Evolutionary conservation across 2,113 vertebrate genomes (phyloP), one percentile per base, ranked within the genome.

Genomic region (Phalacrocorax aristotelis): DNA sequence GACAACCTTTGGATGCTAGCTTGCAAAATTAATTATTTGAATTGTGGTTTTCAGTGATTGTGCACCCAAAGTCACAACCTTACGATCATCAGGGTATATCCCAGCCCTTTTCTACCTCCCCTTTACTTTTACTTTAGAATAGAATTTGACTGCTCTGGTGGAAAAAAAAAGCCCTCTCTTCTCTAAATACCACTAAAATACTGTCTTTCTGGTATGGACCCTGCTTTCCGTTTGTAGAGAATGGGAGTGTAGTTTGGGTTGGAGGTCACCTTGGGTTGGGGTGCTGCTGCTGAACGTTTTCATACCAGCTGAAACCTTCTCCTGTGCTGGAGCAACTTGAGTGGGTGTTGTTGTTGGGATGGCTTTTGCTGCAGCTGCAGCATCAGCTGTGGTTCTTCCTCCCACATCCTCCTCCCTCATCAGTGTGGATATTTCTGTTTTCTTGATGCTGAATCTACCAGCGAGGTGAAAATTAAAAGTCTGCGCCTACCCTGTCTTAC

Each of bases 41-140:
- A 8, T n/a, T 68, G 6, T 0, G 10, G 40, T 72, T 85, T 40
- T 17, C 7, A 23, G 11, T 38, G 26, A 21, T 49, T 1, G 0
- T 27, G 49, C 23, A 54, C 16, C 20, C 15, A 6, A 42, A 61
- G 14, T 80, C 62, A 66, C 21, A 34, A 46, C 27, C 5, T 72
- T 76, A 20, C 19, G 22, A n/a, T 74, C 65, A 22, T 57, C 40
- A 62, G 23, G 7, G 7, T 85, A 36, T 64, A 88, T 69, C 23
- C 27, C 16, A 75, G 12, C 9, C n/a, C 9, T 51, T 78, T 89
- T 36, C 29, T 79, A 29, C 13, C 10, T 57, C 23, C 9, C 5
- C 22, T 93, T 91, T 79, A 27, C 26, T 61, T 82, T 84, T 82
- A 29, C 32, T 60, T 62, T 55, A 38, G 66, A 38, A 88, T 15